Evolutionary conservation across 2,797 vertebrate genomes (phyloP).

Genomic region (Sebastes alutus): DNA sequence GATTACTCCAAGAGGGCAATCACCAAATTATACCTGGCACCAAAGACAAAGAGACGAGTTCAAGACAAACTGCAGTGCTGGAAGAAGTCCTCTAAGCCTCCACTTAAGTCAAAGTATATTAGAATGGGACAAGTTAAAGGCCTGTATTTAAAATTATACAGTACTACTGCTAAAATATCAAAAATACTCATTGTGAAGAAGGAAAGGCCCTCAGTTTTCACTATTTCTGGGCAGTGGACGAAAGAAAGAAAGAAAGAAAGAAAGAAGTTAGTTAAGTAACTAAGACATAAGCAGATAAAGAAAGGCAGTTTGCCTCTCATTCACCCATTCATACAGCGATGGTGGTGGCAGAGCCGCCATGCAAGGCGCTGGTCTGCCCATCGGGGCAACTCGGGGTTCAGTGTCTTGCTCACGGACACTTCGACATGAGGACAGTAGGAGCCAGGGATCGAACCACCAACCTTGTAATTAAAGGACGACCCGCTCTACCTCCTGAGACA

Average conservation of each 20-base stretch:
- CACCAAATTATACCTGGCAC: conserved; percentile 55
- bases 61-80: conserved; percentile 8
- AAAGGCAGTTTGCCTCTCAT: no score
- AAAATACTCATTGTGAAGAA: neutral
- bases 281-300: no score
- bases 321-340: fast-evolving
- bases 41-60: conserved; percentile 31
- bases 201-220: neutral
- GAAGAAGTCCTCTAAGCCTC: neutral
- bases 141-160: neutral
- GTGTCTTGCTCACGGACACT: no score
- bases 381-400: no score
- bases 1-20: conserved; percentile 57
- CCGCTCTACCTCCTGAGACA: no score
- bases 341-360: no score
- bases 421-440: no score
- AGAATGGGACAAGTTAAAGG: neutral
- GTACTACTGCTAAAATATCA: neutral
- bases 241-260: neutral
- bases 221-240: neutral
- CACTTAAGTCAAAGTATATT: neutral
- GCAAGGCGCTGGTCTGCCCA: no score
- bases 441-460: no score
- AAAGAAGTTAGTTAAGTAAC: neutral
- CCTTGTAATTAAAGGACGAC: no score